Evolutionary conservation across 2,888 invertebrate genomes (phyloP).

Genomic region (Leptinotarsa peninsularis): DNA sequence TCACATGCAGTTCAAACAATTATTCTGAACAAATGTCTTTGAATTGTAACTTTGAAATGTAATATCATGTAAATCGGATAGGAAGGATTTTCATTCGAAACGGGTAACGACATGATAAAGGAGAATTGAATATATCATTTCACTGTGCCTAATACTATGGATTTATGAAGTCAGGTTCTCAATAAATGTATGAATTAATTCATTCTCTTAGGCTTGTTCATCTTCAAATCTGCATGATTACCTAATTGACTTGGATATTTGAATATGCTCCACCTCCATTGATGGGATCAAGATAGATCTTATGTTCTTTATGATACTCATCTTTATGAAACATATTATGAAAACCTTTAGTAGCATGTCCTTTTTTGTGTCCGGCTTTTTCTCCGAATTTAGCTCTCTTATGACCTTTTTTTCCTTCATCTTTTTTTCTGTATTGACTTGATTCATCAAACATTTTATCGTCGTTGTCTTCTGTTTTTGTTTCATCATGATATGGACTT

Average conservation of each 20-base stretch:
- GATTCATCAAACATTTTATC: conserved; percentile 67
- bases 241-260: background rate
- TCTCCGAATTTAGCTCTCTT: conserved; percentile 79
- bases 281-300: conserved; percentile 65
- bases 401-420: conserved; percentile 75
- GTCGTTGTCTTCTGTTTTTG: background rate
- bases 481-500: background rate
- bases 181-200: too few relatives aligned
- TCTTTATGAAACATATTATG: conserved; percentile 85
- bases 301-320: conserved; percentile 82
- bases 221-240: too few relatives aligned
- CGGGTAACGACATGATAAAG: too few relatives aligned
- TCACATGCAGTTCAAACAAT: too few relatives aligned
- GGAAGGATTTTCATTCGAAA: too few relatives aligned
- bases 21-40: too few relatives aligned
- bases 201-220: too few relatives aligned
- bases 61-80: too few relatives aligned
- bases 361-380: conserved; percentile 82
- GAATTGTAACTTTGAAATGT: too few relatives aligned
- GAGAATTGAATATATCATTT: too few relatives aligned
- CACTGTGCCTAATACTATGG: too few relatives aligned
- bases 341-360: conserved; percentile 82
- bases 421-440: conserved; percentile 74
- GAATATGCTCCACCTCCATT: background rate
- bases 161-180: too few relatives aligned